Conservation (phyloP, 2,888 invertebrate genomes). For the Lithophane leautieri region DNA sequence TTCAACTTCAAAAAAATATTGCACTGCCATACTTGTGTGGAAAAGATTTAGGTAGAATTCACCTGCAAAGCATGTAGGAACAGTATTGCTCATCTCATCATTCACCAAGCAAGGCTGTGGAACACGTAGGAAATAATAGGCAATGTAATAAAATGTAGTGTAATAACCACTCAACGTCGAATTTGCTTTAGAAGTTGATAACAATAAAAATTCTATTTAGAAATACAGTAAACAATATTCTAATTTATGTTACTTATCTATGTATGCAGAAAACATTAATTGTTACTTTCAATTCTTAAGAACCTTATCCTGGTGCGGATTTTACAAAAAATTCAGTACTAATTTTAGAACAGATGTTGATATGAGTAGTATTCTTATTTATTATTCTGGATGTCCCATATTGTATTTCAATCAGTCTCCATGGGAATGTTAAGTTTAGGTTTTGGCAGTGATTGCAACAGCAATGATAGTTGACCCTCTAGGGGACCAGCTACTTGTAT, state of each 20-base stretch:
- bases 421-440: conserved; percentile 75
- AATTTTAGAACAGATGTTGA: neutral
- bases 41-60: neutral
- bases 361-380: neutral
- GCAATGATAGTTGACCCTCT: conserved; percentile 79
- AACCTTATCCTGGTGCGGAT: neutral
- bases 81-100: neutral
- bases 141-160: neutral
- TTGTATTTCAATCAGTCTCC: conserved; percentile 77
- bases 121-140: neutral
- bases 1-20: neutral
- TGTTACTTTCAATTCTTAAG: neutral
- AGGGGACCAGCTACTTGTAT: conserved; percentile 80
- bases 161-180: too few relatives aligned
- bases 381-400: neutral
- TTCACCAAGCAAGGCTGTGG: neutral
- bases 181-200: too few relatives aligned
- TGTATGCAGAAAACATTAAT: neutral
- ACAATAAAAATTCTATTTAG: neutral
- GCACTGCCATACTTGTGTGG: neutral
- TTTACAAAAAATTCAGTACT: neutral
- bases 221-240: neutral
- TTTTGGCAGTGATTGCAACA: conserved; percentile 82
- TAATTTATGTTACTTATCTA: neutral
- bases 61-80: neutral